Evolutionary conservation across 1,140 invertebrate species (phyloP).

Genomic region (Odontomachus brunneus): DNA sequence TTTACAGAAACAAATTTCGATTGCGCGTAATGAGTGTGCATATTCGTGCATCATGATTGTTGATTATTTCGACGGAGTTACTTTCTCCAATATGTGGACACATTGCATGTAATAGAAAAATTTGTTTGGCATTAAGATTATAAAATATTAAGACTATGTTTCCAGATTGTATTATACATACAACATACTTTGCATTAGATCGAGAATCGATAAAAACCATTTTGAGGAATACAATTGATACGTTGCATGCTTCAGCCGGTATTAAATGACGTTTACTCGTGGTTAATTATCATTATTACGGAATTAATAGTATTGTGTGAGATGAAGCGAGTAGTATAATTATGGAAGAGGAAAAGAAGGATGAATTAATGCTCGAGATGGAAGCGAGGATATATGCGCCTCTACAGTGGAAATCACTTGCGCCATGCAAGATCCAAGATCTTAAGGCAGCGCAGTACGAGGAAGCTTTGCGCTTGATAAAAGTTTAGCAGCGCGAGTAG

Average conservation of each 20-base stretch:
- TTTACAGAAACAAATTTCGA: too few relatives aligned
- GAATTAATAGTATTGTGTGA: background rate
- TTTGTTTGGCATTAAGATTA: too few relatives aligned
- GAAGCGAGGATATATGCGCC: slow-evolving; percentile 85
- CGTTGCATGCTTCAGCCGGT: background rate
- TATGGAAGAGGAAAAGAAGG: slow-evolving; percentile 49
- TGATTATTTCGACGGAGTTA: too few relatives aligned
- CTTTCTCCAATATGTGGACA: too few relatives aligned
- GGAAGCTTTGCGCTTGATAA: slow-evolving; percentile 86
- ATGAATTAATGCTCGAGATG: slow-evolving; percentile 54
- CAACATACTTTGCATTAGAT: background rate
- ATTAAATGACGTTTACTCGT: too few relatives aligned
- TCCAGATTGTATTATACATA: too few relatives aligned
- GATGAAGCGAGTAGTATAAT: background rate
- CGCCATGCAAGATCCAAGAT: slow-evolving; percentile 86
- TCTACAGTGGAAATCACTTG: slow-evolving; percentile 86
- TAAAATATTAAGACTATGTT: too few relatives aligned
- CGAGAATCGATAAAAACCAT: background rate
- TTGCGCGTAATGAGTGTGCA: too few relatives aligned
- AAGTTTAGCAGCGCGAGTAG: slow-evolving; percentile 78
- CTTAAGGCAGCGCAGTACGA: slow-evolving; percentile 86
- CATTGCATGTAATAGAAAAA: too few relatives aligned
- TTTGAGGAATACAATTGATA: background rate
- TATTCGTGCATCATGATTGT: too few relatives aligned
- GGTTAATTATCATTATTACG: background rate